phyloP scores from a whole-genome alignment of 2,888 invertebrate genomes.

The Steinernema scapterisci region DNA sequence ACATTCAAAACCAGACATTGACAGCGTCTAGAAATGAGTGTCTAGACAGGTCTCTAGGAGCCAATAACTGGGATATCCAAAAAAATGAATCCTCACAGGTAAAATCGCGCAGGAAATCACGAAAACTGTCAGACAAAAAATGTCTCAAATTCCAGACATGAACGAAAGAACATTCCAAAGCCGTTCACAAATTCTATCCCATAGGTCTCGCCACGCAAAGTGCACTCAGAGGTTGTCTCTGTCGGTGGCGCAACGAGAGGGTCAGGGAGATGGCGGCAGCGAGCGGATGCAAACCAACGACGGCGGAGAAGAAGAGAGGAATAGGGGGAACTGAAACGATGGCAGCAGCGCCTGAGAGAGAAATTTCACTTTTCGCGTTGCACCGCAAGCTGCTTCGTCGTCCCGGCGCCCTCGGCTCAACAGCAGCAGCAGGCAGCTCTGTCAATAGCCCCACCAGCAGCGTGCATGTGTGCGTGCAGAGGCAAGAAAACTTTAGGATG shows the following conservation, averaged over 20 bases:
- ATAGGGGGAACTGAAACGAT: background rate
- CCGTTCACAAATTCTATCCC: background rate
- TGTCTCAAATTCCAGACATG: too few relatives aligned
- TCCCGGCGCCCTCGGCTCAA: background rate
- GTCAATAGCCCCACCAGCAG: conserved; percentile 2
- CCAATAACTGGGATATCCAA: too few relatives aligned
- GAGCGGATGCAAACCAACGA: too few relatives aligned
- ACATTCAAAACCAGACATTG: too few relatives aligned
- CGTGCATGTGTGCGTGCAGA: background rate
- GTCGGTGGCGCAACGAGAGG: background rate
- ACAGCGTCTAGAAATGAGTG: too few relatives aligned
- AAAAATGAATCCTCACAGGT: too few relatives aligned
- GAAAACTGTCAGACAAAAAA: too few relatives aligned
- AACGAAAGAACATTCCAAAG: background rate
- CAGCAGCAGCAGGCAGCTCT: background rate
- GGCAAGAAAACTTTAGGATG: background rate
- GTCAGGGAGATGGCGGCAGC: too few relatives aligned
- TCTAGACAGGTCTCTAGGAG: too few relatives aligned
- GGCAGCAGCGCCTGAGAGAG: conserved; percentile 11
- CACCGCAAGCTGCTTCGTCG: background rate
- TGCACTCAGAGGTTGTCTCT: background rate
- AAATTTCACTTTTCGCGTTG: conserved; percentile 25
- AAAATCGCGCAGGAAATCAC: too few relatives aligned
- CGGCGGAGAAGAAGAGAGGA: background rate
- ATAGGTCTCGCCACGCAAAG: conserved; percentile 11